Percentiles rank a stretch among this genome's conserved stretches.
These are phyloP conservation scores for Myotis pilosus DNA, from an alignment of 2,797 vertebrate species.

Conservation along the genomic window DNA sequence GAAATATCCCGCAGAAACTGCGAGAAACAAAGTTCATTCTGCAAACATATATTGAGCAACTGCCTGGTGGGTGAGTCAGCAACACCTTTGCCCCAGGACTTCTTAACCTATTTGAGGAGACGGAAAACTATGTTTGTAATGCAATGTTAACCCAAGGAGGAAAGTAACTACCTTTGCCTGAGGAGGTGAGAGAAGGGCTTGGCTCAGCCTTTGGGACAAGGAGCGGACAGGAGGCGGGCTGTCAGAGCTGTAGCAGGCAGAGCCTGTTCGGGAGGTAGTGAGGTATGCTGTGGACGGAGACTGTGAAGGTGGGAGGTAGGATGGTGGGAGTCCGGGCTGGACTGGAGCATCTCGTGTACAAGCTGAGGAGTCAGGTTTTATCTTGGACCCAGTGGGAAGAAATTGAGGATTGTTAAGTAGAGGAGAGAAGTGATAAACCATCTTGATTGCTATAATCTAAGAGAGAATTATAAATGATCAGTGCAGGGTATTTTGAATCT, in stretches of 20 bases:
- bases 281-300: neutral
- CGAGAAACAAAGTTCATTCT: slow-evolving; percentile 41
- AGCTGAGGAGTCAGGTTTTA: neutral
- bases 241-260: neutral
- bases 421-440: neutral
- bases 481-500: neutral
- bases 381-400: neutral
- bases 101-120: slow-evolving; percentile 28
- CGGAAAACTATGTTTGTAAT: neutral
- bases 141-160: neutral
- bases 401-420: neutral
- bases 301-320: neutral
- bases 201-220: neutral
- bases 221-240: neutral
- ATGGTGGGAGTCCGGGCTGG: no score
- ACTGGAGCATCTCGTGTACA: neutral
- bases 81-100: slow-evolving; percentile 57
- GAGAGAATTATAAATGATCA: neutral
- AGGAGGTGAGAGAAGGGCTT: neutral
- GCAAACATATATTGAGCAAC: slow-evolving; percentile 45
- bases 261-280: neutral
- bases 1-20: slow-evolving; percentile 22
- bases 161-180: neutral
- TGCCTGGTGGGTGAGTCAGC: slow-evolving; percentile 47
- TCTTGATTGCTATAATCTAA: neutral